Percentiles rank a stretch among this genome's conserved stretches.
phyloP scores from a whole-genome alignment of 2,113 vertebrate genomes.

The Ciconia stormi region DNA sequence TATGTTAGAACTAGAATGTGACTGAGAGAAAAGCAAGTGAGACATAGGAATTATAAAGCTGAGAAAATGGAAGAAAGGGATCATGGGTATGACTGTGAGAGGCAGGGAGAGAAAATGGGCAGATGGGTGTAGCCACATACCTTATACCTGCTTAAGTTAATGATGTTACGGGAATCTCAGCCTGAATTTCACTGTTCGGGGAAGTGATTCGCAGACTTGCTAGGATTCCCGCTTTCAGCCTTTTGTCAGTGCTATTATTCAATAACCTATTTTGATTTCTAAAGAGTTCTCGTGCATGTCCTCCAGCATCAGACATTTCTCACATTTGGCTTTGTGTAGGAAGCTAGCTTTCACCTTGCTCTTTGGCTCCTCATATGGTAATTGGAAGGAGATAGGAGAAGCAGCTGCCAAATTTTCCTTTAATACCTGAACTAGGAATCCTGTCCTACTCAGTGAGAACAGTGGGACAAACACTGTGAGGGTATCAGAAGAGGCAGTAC shows the following conservation, averaged over 20 bases:
- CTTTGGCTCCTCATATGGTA: background rate
- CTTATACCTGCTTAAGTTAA: background rate
- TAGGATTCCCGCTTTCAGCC: background rate
- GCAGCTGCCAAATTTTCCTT: background rate
- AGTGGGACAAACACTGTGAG: background rate
- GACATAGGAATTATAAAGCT: background rate
- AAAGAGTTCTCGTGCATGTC: background rate
- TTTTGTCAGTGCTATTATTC: background rate
- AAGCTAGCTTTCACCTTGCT: background rate
- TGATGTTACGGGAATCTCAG: background rate
- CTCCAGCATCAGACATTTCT: background rate
- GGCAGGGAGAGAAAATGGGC: background rate
- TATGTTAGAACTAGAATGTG: accelerated
- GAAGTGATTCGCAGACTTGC: background rate
- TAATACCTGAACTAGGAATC: background rate
- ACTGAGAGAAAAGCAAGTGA: background rate
- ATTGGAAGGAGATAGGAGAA: background rate
- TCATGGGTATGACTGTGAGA: background rate
- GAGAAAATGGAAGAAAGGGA: background rate
- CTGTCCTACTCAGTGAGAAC: background rate
- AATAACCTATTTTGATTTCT: background rate
- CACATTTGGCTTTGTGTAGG: background rate
- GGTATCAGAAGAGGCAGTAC: background rate
- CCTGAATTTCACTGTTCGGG: background rate
- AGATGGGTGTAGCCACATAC: conserved; percentile 17